Conservation (phyloP, 2,888 invertebrate genomes). For the Rhamphomyia laevipes region DNA sequence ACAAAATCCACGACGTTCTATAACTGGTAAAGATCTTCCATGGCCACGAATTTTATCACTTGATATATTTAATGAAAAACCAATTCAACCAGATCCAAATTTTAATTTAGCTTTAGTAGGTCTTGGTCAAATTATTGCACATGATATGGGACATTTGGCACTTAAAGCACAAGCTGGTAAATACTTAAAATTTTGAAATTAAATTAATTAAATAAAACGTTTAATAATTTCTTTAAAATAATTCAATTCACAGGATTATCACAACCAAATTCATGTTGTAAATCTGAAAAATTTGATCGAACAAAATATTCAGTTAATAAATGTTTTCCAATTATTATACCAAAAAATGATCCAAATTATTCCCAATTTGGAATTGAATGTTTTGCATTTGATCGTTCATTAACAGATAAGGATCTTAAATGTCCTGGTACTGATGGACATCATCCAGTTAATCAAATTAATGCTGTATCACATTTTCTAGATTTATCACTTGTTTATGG, state of each 20-base stretch:
- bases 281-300: conserved; percentile 22
- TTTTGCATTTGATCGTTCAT: conserved; percentile 51
- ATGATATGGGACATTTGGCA: conserved; percentile 23
- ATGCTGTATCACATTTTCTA: conserved; percentile 36
- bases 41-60: conserved; percentile 25
- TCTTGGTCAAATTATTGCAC: conserved; percentile 27
- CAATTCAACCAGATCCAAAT: conserved; percentile 18
- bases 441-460: conserved; percentile 53
- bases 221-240: neutral
- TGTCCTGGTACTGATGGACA: conserved; percentile 40
- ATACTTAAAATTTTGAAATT: conserved; percentile 3
- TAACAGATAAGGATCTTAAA: conserved; percentile 49
- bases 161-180: conserved; percentile 18
- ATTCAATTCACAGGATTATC: neutral
- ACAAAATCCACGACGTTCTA: conserved; percentile 15
- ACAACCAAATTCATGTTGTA: no score
- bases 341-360: conserved; percentile 43
- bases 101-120: conserved; percentile 27
- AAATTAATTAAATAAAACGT: neutral
- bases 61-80: conserved; percentile 24
- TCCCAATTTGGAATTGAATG: conserved; percentile 41
- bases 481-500: conserved; percentile 73
- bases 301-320: conserved; percentile 15
- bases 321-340: conserved; percentile 42
- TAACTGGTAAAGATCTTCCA: conserved; percentile 18